Base-by-base conservation (phyloP, 2,888 invertebrate species). In the Limnephilus rhombicus region DNA sequence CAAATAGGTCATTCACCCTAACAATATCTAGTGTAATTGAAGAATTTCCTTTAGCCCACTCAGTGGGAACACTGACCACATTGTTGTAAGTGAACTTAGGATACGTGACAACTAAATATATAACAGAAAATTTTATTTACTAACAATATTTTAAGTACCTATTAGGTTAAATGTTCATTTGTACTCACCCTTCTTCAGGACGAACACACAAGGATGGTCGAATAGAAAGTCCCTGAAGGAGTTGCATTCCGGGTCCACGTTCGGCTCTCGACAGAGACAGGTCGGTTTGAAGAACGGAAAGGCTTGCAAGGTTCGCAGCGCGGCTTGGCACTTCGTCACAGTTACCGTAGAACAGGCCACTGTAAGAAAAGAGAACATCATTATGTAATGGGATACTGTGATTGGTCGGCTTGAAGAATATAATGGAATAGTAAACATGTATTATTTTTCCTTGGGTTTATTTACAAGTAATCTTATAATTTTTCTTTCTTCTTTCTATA, bases 221-320 rank as follows among this genome's bases (percentile, higher is more conserved):
- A 98, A 98, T 94, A 99, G 97, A 95, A 98, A 98, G 96, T 98
- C 98, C 95, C 98, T 97, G 97, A 99, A 98, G 95, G 98, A 98
- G 96, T 98, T 98, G 96, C 98, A 99, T 95, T 98, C 98, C 93
- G 98, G 98, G 95, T 99, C 99, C 95, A 98, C 97, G 96, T 98
- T 98, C 83, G 98, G 98, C 95, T 98, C 98, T 94, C 98, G 97
- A 96, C 99, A 99, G 95, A 99, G 97, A 95, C 99, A 99, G 94
- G 98, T 98, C 94, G 98, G 98, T 95, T 98, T 98, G 97, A 99
- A 99, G 97, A 98, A 98, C 95, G 98, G 98, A 95, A 98, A 98
- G 93, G 98, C 98, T 96, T 98, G 98, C 94, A 99, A 96, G 92
- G 98, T 98, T 94, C 98, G 97, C 94, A 99, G 97, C 80, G 98